Conservation (phyloP, 2,888 invertebrate genomes). For the Stratiomys singularior region DNA sequence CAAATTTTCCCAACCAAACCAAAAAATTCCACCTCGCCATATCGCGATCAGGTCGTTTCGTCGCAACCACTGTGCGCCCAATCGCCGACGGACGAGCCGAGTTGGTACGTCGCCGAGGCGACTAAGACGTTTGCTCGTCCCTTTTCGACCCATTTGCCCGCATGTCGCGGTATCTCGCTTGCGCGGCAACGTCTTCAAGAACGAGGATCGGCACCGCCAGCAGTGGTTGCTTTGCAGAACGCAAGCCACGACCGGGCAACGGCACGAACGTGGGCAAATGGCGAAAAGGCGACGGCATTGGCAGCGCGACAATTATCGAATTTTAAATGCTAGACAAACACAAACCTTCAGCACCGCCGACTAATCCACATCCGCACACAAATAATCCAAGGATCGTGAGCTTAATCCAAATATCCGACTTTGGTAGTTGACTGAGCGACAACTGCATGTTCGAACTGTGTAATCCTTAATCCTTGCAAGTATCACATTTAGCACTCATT, state of each 20-base stretch:
- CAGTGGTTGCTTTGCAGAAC: constrained; percentile 5
- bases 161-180: constrained; percentile 7
- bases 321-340: neutral
- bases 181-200: neutral
- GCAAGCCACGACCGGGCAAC: neutral
- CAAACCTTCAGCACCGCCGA: constrained; percentile 50
- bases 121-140: neutral
- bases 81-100: neutral
- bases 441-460: constrained; percentile 56
- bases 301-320: neutral
- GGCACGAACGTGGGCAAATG: neutral
- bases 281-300: neutral
- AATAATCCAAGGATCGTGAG: constrained; percentile 52
- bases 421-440: constrained; percentile 59
- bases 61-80: neutral
- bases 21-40: neutral
- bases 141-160: neutral
- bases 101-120: neutral
- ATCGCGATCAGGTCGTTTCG: neutral
- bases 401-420: constrained; percentile 62
- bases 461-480: constrained; percentile 49
- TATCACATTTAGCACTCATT: constrained; percentile 52
- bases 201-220: neutral
- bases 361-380: constrained; percentile 53
- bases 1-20: too few relatives aligned